phyloP scores from a whole-genome alignment of 1,140 invertebrate genomes.

The Brachionus asplanchnoidis region DNA sequence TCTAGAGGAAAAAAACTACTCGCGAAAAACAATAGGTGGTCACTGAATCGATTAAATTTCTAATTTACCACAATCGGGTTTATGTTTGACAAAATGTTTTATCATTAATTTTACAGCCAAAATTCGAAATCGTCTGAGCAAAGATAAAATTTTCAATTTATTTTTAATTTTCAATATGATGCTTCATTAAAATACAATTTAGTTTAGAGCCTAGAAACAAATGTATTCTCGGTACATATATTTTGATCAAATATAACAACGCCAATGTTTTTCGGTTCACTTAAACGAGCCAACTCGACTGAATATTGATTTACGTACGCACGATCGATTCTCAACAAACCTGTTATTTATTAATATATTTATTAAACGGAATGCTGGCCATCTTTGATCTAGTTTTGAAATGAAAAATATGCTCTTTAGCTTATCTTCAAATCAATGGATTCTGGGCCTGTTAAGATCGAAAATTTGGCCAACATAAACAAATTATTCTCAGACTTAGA shows the following conservation, averaged over 20 bases:
- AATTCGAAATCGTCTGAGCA: not conserved
- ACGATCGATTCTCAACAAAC: constrained; percentile 4
- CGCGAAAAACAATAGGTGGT: not conserved
- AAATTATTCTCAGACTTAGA: constrained; percentile 12
- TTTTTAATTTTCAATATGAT: not conserved
- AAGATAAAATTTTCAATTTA: not conserved
- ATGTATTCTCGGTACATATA: not conserved
- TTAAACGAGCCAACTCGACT: not conserved
- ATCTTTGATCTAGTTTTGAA: not conserved
- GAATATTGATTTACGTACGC: not conserved
- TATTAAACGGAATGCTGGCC: not conserved
- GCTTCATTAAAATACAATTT: constrained; percentile 30
- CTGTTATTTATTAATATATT: not conserved
- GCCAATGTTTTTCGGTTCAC: constrained; percentile 15
- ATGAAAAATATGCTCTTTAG: not conserved
- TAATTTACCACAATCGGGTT: not conserved
- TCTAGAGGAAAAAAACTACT: not conserved
- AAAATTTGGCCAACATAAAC: not conserved
- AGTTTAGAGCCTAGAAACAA: not conserved
- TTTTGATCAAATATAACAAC: not conserved
- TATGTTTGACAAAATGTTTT: not conserved
- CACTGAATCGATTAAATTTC: not conserved
- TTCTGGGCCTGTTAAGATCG: not conserved
- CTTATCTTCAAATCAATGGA: not conserved
- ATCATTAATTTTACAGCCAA: not conserved